A percentile compares a stretch with the other conserved stretches of the same genome.
These are phyloP conservation scores for Sitta carolinensis DNA, from an alignment of 2,797 vertebrate species.

Conservation along the genomic window DNA sequence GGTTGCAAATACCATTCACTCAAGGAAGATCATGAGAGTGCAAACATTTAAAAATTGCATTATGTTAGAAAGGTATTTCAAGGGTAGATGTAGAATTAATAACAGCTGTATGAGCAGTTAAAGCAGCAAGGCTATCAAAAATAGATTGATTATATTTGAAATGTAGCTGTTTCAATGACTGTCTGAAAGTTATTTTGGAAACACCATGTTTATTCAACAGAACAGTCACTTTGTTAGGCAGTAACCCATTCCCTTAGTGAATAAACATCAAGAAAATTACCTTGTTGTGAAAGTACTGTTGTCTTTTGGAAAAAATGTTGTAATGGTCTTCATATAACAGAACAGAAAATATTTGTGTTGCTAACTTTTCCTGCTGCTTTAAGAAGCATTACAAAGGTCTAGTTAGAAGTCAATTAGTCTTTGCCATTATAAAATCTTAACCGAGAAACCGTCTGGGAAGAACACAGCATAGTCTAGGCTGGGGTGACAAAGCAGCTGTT, in stretches of 20 bases:
- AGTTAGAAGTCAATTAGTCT: neutral
- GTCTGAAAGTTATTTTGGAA: conserved; percentile 19
- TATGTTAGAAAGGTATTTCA: conserved; percentile 9
- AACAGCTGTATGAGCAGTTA: neutral
- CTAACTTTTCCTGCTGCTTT: neutral
- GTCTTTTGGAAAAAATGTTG: neutral
- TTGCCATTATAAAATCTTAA: neutral
- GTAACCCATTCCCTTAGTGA: neutral
- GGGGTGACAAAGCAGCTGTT: neutral
- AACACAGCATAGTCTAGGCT: neutral
- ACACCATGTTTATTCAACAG: neutral
- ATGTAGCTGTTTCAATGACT: neutral
- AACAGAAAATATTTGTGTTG: neutral
- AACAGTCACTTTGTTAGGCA: neutral
- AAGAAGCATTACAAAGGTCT: neutral
- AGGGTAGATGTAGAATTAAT: neutral
- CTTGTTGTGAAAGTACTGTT: neutral
- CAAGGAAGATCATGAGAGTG: neutral
- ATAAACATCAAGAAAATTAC: conserved; percentile 13
- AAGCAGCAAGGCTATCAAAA: neutral
- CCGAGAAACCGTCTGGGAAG: conserved; percentile 3
- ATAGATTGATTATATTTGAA: neutral
- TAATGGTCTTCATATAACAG: neutral
- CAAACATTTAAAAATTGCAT: neutral
- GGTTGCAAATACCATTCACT: neutral